Conservation (phyloP, 2,888 invertebrate species). For the Acanthosepion pharaonis region DNA sequence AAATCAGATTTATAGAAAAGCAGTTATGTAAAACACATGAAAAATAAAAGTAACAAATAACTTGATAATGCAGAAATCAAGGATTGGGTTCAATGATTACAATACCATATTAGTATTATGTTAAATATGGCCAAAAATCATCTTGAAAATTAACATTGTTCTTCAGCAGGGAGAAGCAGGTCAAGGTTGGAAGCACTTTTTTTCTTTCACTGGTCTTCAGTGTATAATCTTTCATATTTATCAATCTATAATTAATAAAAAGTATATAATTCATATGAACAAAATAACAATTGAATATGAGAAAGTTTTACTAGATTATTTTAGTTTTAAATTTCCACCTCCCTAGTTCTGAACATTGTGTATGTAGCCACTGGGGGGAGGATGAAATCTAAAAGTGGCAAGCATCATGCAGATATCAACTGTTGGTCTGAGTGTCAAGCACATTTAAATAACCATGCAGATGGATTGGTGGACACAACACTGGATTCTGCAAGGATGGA, state of each 20-base stretch:
- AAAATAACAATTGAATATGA: background rate
- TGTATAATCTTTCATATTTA: background rate
- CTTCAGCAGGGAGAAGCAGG: background rate
- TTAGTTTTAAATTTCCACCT: background rate
- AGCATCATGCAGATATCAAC: background rate
- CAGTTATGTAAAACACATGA: background rate
- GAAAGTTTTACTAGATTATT: background rate
- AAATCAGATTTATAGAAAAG: background rate
- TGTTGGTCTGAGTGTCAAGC: constrained; percentile 33
- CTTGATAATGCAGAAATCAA: background rate
- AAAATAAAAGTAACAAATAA: background rate
- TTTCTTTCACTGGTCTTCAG: background rate
- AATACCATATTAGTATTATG: background rate
- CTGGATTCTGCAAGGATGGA: background rate
- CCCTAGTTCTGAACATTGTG: constrained; percentile 7
- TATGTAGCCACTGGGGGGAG: constrained; percentile 33
- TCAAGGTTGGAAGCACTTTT: background rate
- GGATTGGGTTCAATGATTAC: background rate
- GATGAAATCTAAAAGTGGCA: background rate
- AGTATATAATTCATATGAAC: background rate
- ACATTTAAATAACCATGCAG: constrained; percentile 7
- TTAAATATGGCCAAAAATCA: background rate
- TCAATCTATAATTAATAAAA: background rate
- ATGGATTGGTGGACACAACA: constrained; percentile 33
- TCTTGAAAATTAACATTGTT: background rate